A percentile compares a stretch with the other conserved stretches of the same genome.
Evolutionary conservation across 2,797 vertebrate species (phyloP).

Genomic region (Leptodactylus fallax): DNA sequence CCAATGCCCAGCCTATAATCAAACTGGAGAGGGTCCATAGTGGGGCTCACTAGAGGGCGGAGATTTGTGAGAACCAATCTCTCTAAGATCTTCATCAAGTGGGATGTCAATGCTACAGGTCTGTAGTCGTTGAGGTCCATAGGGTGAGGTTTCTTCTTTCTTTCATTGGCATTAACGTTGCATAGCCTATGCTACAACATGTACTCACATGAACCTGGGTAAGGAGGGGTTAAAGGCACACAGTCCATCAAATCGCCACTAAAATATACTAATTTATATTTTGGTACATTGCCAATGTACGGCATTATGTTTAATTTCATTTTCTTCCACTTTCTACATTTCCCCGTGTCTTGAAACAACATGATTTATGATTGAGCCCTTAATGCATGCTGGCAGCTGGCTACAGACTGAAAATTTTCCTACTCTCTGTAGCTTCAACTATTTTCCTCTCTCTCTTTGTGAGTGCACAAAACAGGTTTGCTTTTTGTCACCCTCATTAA

Average conservation of each 20-base stretch:
- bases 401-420: slow-evolving; percentile 15
- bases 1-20: too few relatives aligned
- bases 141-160: too few relatives aligned
- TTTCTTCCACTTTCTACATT: slow-evolving; percentile 58
- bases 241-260: slow-evolving; percentile 25
- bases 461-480: slow-evolving; percentile 43
- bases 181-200: not conserved
- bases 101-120: too few relatives aligned
- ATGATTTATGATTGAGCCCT: slow-evolving; percentile 57
- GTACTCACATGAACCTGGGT: not conserved
- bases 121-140: too few relatives aligned
- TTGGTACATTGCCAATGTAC: slow-evolving; percentile 50
- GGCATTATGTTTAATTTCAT: slow-evolving; percentile 60
- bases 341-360: slow-evolving; percentile 49
- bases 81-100: too few relatives aligned
- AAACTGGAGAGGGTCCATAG: too few relatives aligned
- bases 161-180: slow-evolving; percentile 9
- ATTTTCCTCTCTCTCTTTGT: slow-evolving; percentile 35
- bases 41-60: too few relatives aligned
- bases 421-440: slow-evolving; percentile 38
- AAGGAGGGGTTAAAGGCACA: slow-evolving; percentile 32
- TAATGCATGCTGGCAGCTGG: slow-evolving; percentile 48
- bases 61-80: too few relatives aligned
- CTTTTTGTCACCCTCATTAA: slow-evolving; percentile 55
- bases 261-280: slow-evolving; percentile 60